Conservation (phyloP, 2,888 invertebrate species). For the Pachliopta kotzebuea region DNA sequence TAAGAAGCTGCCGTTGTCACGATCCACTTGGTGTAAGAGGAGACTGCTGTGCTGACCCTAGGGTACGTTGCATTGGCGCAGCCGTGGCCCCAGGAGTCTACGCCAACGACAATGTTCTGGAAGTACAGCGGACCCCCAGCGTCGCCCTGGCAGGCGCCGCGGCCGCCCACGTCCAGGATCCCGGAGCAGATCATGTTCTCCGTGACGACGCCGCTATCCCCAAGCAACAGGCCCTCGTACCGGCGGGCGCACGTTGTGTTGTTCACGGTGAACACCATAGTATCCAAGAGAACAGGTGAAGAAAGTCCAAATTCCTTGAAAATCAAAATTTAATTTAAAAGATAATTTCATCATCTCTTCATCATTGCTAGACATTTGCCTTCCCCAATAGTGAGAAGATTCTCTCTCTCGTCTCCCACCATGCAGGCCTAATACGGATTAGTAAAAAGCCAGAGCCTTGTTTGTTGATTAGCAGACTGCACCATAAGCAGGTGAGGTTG, state of each 20-base stretch:
- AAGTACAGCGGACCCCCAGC: conserved; percentile 72
- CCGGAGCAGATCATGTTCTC: conserved; percentile 63
- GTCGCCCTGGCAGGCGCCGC: conserved; percentile 65
- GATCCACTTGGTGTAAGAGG: conserved; percentile 54
- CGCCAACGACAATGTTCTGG: conserved; percentile 55
- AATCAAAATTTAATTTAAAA: too few relatives aligned
- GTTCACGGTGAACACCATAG: conserved; percentile 47
- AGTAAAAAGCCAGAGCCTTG: too few relatives aligned
- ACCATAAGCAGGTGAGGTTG: too few relatives aligned
- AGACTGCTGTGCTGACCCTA: conserved; percentile 67
- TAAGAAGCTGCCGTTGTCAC: conserved; percentile 8
- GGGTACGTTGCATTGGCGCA: conserved; percentile 68
- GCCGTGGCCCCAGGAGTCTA: conserved; percentile 72
- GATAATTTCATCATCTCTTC: too few relatives aligned
- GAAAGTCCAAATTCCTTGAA: conserved; percentile 30
- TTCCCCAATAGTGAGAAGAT: too few relatives aligned
- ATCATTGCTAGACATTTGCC: too few relatives aligned
- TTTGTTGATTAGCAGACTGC: too few relatives aligned
- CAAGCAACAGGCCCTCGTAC: conserved; percentile 36
- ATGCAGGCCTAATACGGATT: too few relatives aligned
- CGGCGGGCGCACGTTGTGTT: conserved; percentile 43
- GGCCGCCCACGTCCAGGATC: conserved; percentile 45
- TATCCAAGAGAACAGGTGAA: conserved; percentile 41
- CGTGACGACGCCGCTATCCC: conserved; percentile 39
- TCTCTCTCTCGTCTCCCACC: too few relatives aligned